Base-by-base conservation (phyloP, 2,888 invertebrate species). In the Stegana nigrithorax region DNA sequence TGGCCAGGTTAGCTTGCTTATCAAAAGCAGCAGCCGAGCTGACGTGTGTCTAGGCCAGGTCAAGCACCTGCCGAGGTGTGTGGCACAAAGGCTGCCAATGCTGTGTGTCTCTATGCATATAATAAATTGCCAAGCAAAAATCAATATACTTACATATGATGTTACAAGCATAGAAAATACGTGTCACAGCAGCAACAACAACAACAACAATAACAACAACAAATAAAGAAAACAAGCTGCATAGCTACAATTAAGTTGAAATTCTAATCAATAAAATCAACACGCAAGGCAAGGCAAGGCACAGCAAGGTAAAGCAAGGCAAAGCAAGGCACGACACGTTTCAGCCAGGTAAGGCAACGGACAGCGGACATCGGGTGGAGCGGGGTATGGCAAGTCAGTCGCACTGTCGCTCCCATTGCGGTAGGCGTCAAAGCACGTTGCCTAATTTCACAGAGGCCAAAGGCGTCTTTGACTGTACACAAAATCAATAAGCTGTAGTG, bases 261-360 rank as follows among this genome's bases (percentile, higher is more conserved):
- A 55, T 32, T 21, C n/a, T 19, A 55, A 55, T 55, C 53, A 55
- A 55, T 55, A 55, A 32, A 55, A 55, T 55, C 53, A 55, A 55
- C 53, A 55, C 53, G 53, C 53, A 55, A 55, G 21, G 53, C 32
- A 19, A 44, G n/a, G n/a, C n/a, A n/a, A 44, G 44, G 6, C 19
- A 44, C 5, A 3, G n/a, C n/a, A 44, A 17, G 17, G n/a, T n/a
- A 5, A 44, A 17, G 14, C 47, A 5, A 10, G 10, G 47, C 47
- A 23, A 14, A 47, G 47, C 17, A 12, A 47, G 25, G 47, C 47
- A 12, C 23, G 25, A n/a, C n/a, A n/a, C n/a, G n/a, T n/a, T n/a
- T n/a, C n/a, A n/a, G n/a, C n/a, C n/a, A n/a, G n/a, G n/a, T n/a
- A n/a, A n/a, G n/a, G n/a, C n/a, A n/a, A n/a, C n/a, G n/a, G n/a